Evolutionary conservation across 2,888 invertebrate genomes (phyloP), one percentile per base, ranked within the genome.

Genomic region (Protula sp.): DNA sequence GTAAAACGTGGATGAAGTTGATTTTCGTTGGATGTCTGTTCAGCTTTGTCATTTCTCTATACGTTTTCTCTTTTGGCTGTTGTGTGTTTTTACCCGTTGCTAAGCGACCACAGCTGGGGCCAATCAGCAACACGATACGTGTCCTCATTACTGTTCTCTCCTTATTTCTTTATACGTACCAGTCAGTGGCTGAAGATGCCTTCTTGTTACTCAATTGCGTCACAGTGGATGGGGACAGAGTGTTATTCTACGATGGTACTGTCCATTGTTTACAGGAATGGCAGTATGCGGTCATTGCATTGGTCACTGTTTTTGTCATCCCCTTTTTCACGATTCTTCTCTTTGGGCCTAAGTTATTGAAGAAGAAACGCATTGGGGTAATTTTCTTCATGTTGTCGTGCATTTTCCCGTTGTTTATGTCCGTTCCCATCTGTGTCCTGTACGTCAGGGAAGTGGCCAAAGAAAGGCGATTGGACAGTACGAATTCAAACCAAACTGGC

Each of bases 211-310:
- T 65, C 2, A 54, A 59, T 28, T 65, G 65, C 38, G 47, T 47
- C 3, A 19, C 27, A 1, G 54, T 65, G 22, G n/a, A 54, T 3
- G 54, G 51, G 2, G 27, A 48, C 4, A 28, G 30, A 9, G 63
- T 65, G 4, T 50, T 65, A 29, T 64, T 59, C 30, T 30, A 55
- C 2, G 65, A 65, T 52, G 65, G 61, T 19, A 61, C 61, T 47
- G 56, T 61, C n/a, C n/a, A 50, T 19, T 65, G 65, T 38, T 24
- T 59, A 2, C 61, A 61, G 45, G 31, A 38, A 1, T 65, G 65
- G 65, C 65, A 65, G 48, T 65, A 59, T 48, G 54, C 28, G 24
- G 52, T 59, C n/a, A 26, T 64, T 14, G 30, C 30, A 19, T 31
- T 58, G n/a, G 56, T 61, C 26, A 5, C 19, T 24, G 54, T 61